Conservation (phyloP, 2,113 vertebrate species). For the Elgaria multicarinata region DNA sequence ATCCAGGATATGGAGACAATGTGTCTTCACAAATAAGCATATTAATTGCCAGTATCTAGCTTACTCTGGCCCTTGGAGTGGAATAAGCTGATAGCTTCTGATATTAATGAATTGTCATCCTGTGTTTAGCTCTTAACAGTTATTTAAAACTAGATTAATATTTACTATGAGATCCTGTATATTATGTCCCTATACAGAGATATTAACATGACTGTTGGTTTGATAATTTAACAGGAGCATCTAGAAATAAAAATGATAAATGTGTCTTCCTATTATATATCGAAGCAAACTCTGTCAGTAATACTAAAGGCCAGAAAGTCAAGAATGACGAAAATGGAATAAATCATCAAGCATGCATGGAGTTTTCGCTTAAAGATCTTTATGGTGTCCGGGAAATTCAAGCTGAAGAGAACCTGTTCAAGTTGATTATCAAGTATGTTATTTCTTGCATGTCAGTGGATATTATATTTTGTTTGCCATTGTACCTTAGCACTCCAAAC, state of each 20-base stretch:
- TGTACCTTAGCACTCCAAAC: not conserved
- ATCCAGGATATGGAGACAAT: not conserved
- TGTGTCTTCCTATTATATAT: constrained; percentile 97
- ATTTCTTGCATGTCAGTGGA: not conserved
- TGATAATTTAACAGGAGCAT: constrained; percentile 78
- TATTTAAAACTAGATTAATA: not conserved
- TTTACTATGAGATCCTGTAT: not conserved
- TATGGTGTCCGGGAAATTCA: constrained; percentile 98
- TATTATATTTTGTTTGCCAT: not conserved
- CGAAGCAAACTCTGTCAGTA: constrained; percentile 94
- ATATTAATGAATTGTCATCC: not conserved
- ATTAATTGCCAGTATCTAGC: not conserved
- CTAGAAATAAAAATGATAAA: constrained; percentile 92
- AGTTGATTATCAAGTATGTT: constrained; percentile 87
- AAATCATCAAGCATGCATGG: constrained; percentile 79
- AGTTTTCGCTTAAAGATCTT: constrained; percentile 96
- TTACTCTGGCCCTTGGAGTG: not conserved
- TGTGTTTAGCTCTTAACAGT: not conserved
- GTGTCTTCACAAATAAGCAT: not conserved
- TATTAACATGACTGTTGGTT: constrained; percentile 23
- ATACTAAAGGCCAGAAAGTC: constrained; percentile 90
- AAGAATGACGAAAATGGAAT: constrained; percentile 77
- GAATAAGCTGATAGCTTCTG: no score
- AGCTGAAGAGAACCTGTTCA: constrained; percentile 89
- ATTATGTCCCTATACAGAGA: constrained; percentile 12